phyloP scores from a whole-genome alignment of 1,140 invertebrate genomes.

The Ceratosolen solmsi region DNA sequence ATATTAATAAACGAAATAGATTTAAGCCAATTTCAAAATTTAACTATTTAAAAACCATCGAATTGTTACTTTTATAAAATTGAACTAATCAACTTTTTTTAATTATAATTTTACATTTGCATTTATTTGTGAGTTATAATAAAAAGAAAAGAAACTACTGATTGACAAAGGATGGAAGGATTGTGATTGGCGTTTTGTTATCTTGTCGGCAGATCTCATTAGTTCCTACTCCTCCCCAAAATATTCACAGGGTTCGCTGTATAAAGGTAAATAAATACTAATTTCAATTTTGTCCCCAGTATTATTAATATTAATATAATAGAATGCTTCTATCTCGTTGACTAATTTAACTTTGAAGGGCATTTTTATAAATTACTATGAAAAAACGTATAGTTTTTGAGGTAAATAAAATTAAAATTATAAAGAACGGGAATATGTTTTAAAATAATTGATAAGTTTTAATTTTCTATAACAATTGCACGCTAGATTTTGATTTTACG shows the following conservation, averaged over 20 bases:
- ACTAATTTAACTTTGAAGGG: constrained; percentile 28
- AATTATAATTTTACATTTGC: constrained; percentile 20
- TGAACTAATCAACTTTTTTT: constrained; percentile 14
- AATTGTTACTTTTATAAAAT: no score
- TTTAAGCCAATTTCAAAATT: no score
- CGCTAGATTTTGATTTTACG: neutral
- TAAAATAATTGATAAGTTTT: neutral
- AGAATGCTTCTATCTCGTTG: constrained; percentile 27
- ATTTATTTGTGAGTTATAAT: constrained; percentile 36
- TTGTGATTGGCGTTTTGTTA: constrained; percentile 67
- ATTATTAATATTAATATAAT: constrained; percentile 11
- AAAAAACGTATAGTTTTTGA: no score
- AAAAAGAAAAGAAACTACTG: constrained; percentile 51
- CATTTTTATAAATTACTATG: constrained; percentile 15
- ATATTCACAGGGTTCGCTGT: constrained; percentile 68
- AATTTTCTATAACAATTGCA: constrained; percentile 24
- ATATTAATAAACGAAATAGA: no score
- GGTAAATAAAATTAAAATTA: no score
- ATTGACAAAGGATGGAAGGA: constrained; percentile 39
- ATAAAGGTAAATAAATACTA: constrained; percentile 72
- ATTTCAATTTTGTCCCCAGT: constrained; percentile 49
- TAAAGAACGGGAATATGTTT: neutral
- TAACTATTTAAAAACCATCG: no score
- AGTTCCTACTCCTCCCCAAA: constrained; percentile 67
- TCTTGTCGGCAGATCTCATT: constrained; percentile 71